Percentiles rank a stretch among this genome's conserved stretches.
Evolutionary conservation across 1,140 invertebrate species (phyloP).

Genomic region (Drosophila elegans): DNA sequence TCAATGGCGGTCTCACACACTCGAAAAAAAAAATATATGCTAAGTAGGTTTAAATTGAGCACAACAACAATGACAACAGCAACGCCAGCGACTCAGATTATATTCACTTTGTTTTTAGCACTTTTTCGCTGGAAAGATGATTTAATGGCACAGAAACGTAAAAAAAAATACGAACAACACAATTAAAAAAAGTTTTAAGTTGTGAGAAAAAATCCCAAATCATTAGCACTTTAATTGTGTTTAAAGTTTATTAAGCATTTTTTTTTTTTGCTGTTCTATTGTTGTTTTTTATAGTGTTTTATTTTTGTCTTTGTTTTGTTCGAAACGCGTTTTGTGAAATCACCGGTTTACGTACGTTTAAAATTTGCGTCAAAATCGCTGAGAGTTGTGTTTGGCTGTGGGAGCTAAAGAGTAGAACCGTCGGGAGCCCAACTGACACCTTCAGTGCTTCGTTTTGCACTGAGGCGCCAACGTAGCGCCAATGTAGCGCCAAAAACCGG

Average conservation of each 20-base stretch:
- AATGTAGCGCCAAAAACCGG: slow-evolving; percentile 59
- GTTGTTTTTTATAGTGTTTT: neutral
- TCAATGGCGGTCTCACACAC: slow-evolving; percentile 29
- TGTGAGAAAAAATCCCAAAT: slow-evolving; percentile 48
- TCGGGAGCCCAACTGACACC: slow-evolving; percentile 55
- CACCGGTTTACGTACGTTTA: slow-evolving; percentile 44
- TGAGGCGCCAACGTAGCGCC: slow-evolving; percentile 53
- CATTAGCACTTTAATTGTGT: slow-evolving; percentile 63
- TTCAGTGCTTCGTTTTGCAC: slow-evolving; percentile 67
- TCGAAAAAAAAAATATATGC: slow-evolving; percentile 35
- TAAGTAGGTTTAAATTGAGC: slow-evolving; percentile 28
- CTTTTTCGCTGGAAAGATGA: slow-evolving; percentile 58
- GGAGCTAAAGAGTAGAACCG: slow-evolving; percentile 18
- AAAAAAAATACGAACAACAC: slow-evolving; percentile 42
- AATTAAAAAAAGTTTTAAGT: slow-evolving; percentile 35
- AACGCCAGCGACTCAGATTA: slow-evolving; percentile 20
- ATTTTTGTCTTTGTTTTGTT: slow-evolving; percentile 1
- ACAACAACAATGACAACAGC: slow-evolving; percentile 29
- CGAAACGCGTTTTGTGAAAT: slow-evolving; percentile 38
- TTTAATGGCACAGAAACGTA: slow-evolving; percentile 67
- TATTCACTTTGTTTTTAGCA: slow-evolving; percentile 41
- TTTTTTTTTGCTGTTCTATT: slow-evolving; percentile 7
- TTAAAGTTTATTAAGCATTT: slow-evolving; percentile 14
- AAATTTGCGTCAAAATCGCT: slow-evolving; percentile 45
- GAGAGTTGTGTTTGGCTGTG: slow-evolving; percentile 21